Conservation (phyloP, 2,113 vertebrate species). For the Mixornis gularis region DNA sequence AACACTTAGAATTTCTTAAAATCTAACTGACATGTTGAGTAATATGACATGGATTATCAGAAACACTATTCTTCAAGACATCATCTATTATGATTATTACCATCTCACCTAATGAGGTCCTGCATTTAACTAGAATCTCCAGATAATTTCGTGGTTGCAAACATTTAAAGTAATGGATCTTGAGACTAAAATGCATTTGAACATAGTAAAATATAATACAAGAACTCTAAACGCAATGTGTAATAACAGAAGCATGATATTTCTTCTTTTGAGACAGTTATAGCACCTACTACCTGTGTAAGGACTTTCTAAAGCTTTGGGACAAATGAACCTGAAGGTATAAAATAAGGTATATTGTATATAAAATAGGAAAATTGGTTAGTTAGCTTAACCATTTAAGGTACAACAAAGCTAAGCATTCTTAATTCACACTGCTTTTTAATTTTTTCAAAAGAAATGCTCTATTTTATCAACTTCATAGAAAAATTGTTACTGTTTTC, state of each 20-base stretch:
- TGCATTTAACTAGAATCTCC: neutral
- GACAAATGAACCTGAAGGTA: neutral
- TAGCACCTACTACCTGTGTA: neutral
- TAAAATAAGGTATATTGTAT: neutral
- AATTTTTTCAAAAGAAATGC: neutral
- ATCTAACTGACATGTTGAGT: neutral
- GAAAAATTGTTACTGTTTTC: neutral
- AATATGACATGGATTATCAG: neutral
- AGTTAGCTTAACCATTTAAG: neutral
- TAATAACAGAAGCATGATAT: neutral
- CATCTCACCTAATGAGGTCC: neutral
- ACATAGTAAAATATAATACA: neutral
- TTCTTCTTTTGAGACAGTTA: neutral
- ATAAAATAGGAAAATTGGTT: neutral
- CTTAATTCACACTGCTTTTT: neutral
- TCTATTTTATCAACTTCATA: neutral
- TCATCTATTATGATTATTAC: neutral
- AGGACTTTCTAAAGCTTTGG: neutral
- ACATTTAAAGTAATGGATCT: neutral
- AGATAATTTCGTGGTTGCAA: neutral
- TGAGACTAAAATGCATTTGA: neutral
- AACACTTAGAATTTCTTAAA: neutral
- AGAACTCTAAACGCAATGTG: neutral
- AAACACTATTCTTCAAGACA: neutral
- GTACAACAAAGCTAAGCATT: neutral